Conservation (phyloP, 2,113 vertebrate genomes). For the Serinus canaria region DNA sequence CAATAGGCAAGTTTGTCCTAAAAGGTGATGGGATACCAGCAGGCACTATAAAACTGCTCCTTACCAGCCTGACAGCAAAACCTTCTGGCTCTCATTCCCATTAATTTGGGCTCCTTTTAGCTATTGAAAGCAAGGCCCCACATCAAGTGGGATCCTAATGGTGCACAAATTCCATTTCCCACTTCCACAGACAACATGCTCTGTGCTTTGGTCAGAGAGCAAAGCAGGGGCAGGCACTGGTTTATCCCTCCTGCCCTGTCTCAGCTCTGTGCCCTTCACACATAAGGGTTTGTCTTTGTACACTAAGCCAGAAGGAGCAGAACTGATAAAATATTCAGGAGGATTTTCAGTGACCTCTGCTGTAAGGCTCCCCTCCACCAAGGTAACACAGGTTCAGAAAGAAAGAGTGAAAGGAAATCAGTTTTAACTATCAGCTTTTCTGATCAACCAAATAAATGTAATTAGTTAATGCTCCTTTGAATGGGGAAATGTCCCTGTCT, state of each 20-base stretch:
- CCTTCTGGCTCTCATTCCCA: background rate
- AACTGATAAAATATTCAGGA: constrained; percentile 64
- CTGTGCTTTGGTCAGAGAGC: background rate
- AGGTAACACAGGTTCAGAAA: background rate
- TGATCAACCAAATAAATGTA: background rate
- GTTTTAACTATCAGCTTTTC: background rate
- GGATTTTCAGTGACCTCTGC: constrained; percentile 44
- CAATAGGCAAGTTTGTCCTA: background rate
- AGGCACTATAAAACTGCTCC: background rate
- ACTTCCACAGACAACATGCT: background rate
- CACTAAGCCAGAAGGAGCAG: constrained; percentile 24
- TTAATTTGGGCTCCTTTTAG: background rate
- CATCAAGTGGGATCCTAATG: background rate
- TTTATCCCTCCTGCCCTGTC: background rate
- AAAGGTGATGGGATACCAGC: background rate
- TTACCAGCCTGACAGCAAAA: background rate
- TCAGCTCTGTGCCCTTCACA: constrained; percentile 19
- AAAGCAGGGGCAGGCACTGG: background rate
- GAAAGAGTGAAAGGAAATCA: background rate
- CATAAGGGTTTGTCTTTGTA: constrained; percentile 38
- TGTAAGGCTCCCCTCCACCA: background rate
- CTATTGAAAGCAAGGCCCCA: background rate
- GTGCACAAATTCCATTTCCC: background rate
- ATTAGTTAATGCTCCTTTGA: background rate
- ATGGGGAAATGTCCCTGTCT: background rate